Base-by-base conservation (phyloP, 2,888 invertebrate species). In the Cistogaster globosa region DNA sequence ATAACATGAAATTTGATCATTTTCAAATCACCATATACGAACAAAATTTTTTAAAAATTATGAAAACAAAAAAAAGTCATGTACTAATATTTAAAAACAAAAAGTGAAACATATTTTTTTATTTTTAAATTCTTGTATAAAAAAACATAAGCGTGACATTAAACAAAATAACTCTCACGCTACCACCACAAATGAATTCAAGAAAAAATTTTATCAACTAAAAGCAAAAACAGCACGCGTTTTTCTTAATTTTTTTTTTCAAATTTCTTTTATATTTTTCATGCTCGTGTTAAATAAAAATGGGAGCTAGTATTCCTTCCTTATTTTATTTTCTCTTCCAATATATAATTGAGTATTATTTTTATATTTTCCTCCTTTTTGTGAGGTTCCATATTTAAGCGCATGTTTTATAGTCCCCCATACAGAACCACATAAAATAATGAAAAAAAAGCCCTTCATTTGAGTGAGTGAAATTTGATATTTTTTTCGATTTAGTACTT, bases 381-480 rank as follows among this genome's bases (percentile, higher is more conserved):
- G 48, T 22, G 11, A 65, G 38, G 53, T 71, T 55, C 45, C 74
- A 81, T 62, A 62, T 68, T 67, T 48, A 62, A 81, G 84, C 84
- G 80, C 84, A 84, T 84, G 84, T 84, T 84, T 81, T 20, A 65
- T 76, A 63, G 67, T 48, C 38, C 20, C 45, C 51, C 20, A 2
- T 36, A 20, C 53, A 69, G 53, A 11, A 36, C 16, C 26, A 18
- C 60, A 42, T n/a, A 60, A 51, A 22, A 80, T 42, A 57, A 38
- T 42, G 38, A 36, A 60, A 75, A 74, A 26, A 74, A 80, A 76
- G 26, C 38, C 55, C 45, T 48, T 71, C 53, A 55, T 60, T 67
- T 81, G 84, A 84, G 84, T 84, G 84, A 84, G 84, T 81, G 84
- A 81, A 84, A 77, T 81, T 72, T 77, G 80, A 84, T 84, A 84